Evolutionary conservation across 2,797 vertebrate species (phyloP).

Genomic region (Pteronotus mesoamericanus): DNA sequence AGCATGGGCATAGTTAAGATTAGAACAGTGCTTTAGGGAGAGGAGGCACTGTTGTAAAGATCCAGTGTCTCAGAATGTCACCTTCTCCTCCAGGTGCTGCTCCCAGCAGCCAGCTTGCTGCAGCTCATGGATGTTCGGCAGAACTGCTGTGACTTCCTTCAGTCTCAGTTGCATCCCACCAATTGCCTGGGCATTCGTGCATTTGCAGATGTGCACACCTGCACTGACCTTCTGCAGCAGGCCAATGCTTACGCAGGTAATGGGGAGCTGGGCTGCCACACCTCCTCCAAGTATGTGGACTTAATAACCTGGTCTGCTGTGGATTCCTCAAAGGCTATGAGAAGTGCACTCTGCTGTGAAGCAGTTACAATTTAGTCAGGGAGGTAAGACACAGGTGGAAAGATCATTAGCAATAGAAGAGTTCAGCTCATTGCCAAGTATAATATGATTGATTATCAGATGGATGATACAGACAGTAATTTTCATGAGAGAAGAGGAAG

Average conservation of each 20-base stretch:
- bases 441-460: background rate
- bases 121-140: slow-evolving; percentile 96
- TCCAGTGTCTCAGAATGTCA: background rate
- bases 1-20: background rate
- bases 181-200: slow-evolving; percentile 97
- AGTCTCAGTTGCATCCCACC: slow-evolving; percentile 93
- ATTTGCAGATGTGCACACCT: slow-evolving; percentile 95
- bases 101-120: slow-evolving; percentile 93
- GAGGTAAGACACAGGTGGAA: background rate
- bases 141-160: slow-evolving; percentile 97
- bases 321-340: background rate
- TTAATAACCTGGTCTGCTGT: background rate
- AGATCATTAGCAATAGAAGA: background rate
- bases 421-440: background rate
- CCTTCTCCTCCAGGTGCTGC: slow-evolving; percentile 86
- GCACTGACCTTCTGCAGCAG: slow-evolving; percentile 91
- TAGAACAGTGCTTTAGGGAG: background rate
- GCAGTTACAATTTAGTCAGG: background rate
- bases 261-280: background rate
- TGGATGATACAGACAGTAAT: background rate
- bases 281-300: background rate
- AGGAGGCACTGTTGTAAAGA: background rate
- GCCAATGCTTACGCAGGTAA: slow-evolving; percentile 95
- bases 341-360: background rate
- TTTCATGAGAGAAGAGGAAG: background rate